A percentile compares a stretch with the other conserved stretches of the same genome.
Evolutionary conservation across 2,888 invertebrate genomes (phyloP).

Genomic region (Campoletis raptor): DNA sequence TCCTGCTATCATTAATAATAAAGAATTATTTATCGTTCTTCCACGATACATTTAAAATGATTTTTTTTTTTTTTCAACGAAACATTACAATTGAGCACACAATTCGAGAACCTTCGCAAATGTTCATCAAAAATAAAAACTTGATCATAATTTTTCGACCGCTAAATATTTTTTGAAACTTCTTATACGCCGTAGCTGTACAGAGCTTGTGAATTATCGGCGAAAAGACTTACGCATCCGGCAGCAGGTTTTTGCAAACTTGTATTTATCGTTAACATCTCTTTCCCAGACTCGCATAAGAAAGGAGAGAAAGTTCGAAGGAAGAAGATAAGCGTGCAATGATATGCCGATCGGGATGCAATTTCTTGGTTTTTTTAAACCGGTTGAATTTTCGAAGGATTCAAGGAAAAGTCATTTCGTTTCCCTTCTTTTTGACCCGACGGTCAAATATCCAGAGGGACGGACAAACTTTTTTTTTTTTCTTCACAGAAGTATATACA

Average conservation of each 20-base stretch:
- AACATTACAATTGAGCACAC: too few species aligned
- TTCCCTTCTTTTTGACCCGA: not conserved
- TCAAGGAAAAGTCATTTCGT: not conserved
- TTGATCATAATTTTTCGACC: too few species aligned
- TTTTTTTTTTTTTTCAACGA: too few species aligned
- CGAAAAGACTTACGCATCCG: slow-evolving; percentile 9
- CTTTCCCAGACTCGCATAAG: not conserved
- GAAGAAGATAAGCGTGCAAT: not conserved
- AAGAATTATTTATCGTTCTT: slow-evolving; percentile 34
- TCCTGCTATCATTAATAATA: slow-evolving; percentile 33
- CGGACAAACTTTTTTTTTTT: too few species aligned
- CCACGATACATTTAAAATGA: not conserved
- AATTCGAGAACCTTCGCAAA: too few species aligned
- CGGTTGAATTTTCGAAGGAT: not conserved
- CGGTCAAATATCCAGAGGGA: not conserved
- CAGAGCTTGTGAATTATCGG: not conserved
- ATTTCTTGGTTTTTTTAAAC: not conserved
- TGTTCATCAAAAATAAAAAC: too few species aligned
- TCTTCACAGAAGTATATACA: too few species aligned
- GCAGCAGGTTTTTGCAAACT: slow-evolving; percentile 23
- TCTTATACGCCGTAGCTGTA: too few species aligned
- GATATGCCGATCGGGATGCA: not conserved
- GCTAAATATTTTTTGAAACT: too few species aligned
- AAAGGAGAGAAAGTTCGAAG: not conserved
- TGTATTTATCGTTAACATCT: slow-evolving; percentile 29